Conservation (phyloP, 2,888 invertebrate genomes). For the Eupelmus urozonus region DNA sequence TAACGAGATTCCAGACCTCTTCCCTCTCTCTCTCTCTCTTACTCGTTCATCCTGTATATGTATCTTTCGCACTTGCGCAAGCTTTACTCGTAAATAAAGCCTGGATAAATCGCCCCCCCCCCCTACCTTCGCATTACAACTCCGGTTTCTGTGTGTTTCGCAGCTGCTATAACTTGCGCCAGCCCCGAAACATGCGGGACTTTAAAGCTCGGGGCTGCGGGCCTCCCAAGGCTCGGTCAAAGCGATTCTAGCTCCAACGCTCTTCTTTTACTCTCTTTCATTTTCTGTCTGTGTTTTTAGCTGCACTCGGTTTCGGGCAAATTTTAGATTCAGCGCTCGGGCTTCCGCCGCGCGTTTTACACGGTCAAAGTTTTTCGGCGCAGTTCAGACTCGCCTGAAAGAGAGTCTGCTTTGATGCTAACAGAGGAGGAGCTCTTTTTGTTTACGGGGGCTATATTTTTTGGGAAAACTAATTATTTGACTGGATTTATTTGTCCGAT, state of each 20-base stretch:
- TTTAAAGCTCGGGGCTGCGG: conserved; percentile 46
- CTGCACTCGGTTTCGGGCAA: conserved; percentile 13
- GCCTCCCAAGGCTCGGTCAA: conserved; percentile 51
- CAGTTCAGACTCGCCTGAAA: too few species aligned
- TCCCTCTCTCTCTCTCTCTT: conserved; percentile 5
- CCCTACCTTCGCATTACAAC: conserved; percentile 19
- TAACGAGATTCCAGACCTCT: conserved; percentile 60
- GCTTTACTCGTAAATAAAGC: conserved; percentile 68
- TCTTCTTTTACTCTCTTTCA: conserved; percentile 25
- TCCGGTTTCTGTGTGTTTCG: conserved; percentile 41
- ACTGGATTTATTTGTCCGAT: background rate
- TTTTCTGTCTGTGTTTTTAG: conserved; percentile 32
- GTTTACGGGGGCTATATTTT: background rate
- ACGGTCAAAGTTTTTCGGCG: conserved; percentile 24
- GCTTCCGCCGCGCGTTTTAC: background rate
- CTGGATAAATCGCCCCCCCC: conserved; percentile 66
- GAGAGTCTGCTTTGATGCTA: too few species aligned
- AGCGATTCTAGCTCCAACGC: conserved; percentile 10
- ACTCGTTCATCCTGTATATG: conserved; percentile 5
- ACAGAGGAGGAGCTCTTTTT: background rate
- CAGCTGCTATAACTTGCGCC: conserved; percentile 45
- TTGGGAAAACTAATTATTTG: background rate
- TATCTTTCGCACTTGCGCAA: conserved; percentile 25
- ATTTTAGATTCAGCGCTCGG: conserved; percentile 19
- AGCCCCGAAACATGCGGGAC: conserved; percentile 35